Evolutionary conservation across 2,888 invertebrate genomes (phyloP).

Genomic region (Beris chalybata): DNA sequence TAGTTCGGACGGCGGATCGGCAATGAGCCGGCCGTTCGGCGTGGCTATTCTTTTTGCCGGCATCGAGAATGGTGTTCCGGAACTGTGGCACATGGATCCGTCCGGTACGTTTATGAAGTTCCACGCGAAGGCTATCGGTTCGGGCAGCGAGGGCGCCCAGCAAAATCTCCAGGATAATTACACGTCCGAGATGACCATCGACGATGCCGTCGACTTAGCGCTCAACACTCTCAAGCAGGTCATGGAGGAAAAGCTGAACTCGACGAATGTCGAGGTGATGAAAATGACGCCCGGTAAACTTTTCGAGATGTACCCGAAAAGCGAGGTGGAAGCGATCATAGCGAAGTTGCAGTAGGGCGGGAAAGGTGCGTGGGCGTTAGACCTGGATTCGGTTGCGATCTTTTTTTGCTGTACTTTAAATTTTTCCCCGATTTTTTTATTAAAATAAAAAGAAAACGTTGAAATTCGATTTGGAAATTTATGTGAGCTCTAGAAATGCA

Average conservation of each 20-base stretch:
- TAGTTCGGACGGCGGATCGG: constrained; percentile 92
- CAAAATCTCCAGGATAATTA: constrained; percentile 81
- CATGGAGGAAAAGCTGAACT: constrained; percentile 98
- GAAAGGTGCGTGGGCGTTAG: not conserved
- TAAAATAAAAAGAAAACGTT: constrained; percentile 14
- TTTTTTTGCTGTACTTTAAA: constrained; percentile 1
- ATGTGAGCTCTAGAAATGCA: not conserved
- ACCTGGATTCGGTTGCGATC: constrained; percentile 7
- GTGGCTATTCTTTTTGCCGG: constrained; percentile 98
- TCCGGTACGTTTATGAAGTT: constrained; percentile 98
- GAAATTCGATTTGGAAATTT: not conserved
- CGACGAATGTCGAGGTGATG: constrained; percentile 96
- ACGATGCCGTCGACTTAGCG: constrained; percentile 89
- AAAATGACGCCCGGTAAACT: constrained; percentile 82
- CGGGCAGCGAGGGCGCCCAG: constrained; percentile 98
- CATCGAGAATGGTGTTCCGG: constrained; percentile 88
- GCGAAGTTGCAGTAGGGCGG: constrained; percentile 64
- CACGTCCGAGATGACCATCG: constrained; percentile 86
- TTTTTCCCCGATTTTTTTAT: constrained; percentile 14
- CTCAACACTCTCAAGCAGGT: constrained; percentile 97
- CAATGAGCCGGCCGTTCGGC: constrained; percentile 97
- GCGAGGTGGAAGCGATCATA: constrained; percentile 89
- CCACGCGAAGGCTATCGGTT: constrained; percentile 98
- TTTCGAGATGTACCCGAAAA: constrained; percentile 89
- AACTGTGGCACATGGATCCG: constrained; percentile 97